These are phyloP conservation scores for Pseudochirops corinnae DNA, from an alignment of 2,797 vertebrate species.

Conservation along the genomic window DNA sequence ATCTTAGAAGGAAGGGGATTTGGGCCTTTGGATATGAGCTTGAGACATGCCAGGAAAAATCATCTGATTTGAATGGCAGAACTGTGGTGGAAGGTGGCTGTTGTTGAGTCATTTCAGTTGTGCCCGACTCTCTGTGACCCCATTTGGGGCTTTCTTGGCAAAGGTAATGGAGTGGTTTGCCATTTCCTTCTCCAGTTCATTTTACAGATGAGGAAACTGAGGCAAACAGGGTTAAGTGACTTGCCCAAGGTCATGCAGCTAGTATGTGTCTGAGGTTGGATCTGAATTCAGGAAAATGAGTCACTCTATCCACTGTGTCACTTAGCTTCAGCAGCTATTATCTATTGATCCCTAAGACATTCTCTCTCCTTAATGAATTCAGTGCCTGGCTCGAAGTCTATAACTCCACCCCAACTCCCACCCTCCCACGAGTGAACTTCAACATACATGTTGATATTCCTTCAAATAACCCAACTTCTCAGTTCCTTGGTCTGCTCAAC, in stretches of 20 bases:
- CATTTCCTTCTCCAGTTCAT: too few species aligned
- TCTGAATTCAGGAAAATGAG: not conserved
- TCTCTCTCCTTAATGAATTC: too few species aligned
- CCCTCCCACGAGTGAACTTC: not conserved
- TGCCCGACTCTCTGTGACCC: too few species aligned
- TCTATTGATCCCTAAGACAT: not conserved
- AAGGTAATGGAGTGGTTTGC: too few species aligned
- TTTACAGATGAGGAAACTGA: too few species aligned
- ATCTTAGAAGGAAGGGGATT: not conserved
- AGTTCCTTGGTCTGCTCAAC: not conserved
- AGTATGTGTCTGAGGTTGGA: not conserved
- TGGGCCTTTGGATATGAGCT: not conserved
- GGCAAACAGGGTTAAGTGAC: not conserved
- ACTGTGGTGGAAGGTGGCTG: not conserved
- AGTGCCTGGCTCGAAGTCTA: not conserved
- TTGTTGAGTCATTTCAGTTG: too few species aligned
- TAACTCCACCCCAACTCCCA: not conserved
- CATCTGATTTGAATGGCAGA: not conserved
- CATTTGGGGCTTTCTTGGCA: too few species aligned
- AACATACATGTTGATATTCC: not conserved
- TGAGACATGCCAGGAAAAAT: not conserved
- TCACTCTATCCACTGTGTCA: too few species aligned
- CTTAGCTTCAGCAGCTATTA: not conserved
- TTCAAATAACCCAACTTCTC: not conserved
- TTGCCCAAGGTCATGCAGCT: not conserved